Evolutionary conservation across 2,888 invertebrate genomes (phyloP).

Genomic region (Holacanthella duospinosa): DNA sequence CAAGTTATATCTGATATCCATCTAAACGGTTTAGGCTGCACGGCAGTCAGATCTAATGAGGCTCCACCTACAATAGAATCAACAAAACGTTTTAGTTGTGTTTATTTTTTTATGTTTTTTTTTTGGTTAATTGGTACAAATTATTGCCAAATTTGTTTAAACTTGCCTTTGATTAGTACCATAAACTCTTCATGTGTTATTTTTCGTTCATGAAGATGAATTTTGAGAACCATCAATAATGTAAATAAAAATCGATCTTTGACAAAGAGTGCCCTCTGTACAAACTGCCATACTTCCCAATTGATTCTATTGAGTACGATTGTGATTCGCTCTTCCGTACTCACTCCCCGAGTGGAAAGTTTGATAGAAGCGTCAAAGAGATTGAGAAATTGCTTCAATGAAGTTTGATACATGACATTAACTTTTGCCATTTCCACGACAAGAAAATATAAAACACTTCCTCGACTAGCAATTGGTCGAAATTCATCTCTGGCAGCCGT

Average conservation of each 20-base stretch:
- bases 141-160: neutral
- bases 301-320: constrained; percentile 83
- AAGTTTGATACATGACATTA: constrained; percentile 94
- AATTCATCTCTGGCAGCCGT: constrained; percentile 89
- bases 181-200: constrained; percentile 86
- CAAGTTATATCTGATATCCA: constrained; percentile 95
- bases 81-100: neutral
- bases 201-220: constrained; percentile 69
- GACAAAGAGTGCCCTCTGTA: constrained; percentile 83
- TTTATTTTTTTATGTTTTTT: neutral
- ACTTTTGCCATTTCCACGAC: constrained; percentile 97
- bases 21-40: constrained; percentile 78
- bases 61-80: constrained; percentile 56
- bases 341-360: constrained; percentile 64
- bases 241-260: constrained; percentile 84
- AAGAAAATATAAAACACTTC: constrained; percentile 86
- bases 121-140: neutral
- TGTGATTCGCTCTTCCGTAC: constrained; percentile 74
- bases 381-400: constrained; percentile 81
- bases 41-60: constrained; percentile 83
- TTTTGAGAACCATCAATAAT: constrained; percentile 87
- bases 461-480: constrained; percentile 84
- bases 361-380: constrained; percentile 86
- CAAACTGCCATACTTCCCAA: constrained; percentile 84
- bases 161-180: constrained; percentile 77